A percentile compares a stretch with the other conserved stretches of the same genome.
These are phyloP conservation scores for Drosophila niveifrons DNA, from an alignment of 2,888 invertebrate genomes.

Conservation along the genomic window DNA sequence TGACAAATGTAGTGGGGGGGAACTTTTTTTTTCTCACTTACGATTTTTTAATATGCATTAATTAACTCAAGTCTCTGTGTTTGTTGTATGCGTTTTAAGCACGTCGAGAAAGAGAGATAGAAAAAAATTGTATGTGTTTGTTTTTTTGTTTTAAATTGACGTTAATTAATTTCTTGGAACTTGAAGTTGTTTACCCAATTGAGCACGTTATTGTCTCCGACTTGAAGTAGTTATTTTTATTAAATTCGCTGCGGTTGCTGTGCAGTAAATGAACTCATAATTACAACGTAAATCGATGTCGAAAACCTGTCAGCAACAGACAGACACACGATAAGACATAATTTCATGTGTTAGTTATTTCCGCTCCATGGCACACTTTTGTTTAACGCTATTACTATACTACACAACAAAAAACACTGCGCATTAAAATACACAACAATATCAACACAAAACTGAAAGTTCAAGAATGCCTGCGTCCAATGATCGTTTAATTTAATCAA, in stretches of 20 bases:
- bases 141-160: conserved; percentile 56
- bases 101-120: conserved; percentile 1
- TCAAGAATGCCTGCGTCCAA: conserved; percentile 53
- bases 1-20: conserved; percentile 15
- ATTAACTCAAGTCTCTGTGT: conserved; percentile 52
- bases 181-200: conserved; percentile 57
- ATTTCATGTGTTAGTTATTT: conserved; percentile 40
- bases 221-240: conserved; percentile 30
- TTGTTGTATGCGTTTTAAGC: conserved; percentile 12
- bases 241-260: conserved; percentile 11
- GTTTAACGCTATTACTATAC: conserved; percentile 11
- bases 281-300: conserved; percentile 37
- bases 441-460: conserved; percentile 28
- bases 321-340: conserved; percentile 16
- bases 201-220: conserved; percentile 43
- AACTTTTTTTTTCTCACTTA: conserved; percentile 13
- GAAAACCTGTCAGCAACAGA: conserved; percentile 41
- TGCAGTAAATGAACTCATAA: conserved; percentile 36
- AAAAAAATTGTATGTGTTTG: conserved; percentile 24
- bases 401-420: conserved; percentile 19
- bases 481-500: conserved; percentile 56
- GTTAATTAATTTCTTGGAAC: conserved; percentile 70
- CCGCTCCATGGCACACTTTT: conserved; percentile 57
- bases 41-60: conserved; percentile 48
- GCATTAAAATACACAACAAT: conserved; percentile 22